Conservation (phyloP, 30 jellyfish, hydroid and myxozoan species). For the Aurelia coerulea region DNA sequence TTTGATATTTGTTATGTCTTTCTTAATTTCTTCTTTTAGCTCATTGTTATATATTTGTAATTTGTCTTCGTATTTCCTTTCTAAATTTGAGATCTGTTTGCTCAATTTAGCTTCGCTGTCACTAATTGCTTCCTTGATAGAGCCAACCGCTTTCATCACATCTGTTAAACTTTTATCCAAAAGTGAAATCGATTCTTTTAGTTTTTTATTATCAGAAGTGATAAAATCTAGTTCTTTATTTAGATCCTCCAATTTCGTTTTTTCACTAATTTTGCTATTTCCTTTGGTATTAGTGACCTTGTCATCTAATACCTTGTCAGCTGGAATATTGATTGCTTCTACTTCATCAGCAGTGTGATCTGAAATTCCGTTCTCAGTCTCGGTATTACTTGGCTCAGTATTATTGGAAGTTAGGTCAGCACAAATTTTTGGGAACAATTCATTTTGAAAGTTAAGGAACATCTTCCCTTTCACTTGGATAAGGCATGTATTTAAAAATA, state of each 20-base stretch:
- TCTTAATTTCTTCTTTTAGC: conserved; percentile 11
- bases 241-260: conserved; percentile 14
- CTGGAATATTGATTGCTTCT: neutral
- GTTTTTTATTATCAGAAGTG: conserved; percentile 13
- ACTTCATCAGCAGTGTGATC: conserved; percentile 5
- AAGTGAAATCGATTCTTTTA: conserved; percentile 20
- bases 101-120: conserved; percentile 21
- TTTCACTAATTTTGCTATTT: conserved; percentile 1
- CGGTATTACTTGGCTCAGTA: neutral
- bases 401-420: neutral
- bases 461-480: conserved; percentile 12
- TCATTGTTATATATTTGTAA: conserved; percentile 13
- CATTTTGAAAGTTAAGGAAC: conserved; percentile 4
- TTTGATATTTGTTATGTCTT: conserved; percentile 2
- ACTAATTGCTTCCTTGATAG: conserved; percentile 16
- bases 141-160: conserved; percentile 21
- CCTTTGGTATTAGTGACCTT: too few species aligned
- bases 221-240: conserved; percentile 15
- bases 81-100: conserved; percentile 10
- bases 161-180: conserved; percentile 26
- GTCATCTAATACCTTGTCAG: neutral
- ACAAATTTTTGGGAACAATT: neutral
- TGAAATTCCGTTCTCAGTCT: neutral
- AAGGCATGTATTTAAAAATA: too few species aligned
- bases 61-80: conserved; percentile 23